Percentiles rank a stretch among this genome's conserved stretches.
Conservation (phyloP, 2,888 invertebrate species). For the Eilema griseolum region DNA sequence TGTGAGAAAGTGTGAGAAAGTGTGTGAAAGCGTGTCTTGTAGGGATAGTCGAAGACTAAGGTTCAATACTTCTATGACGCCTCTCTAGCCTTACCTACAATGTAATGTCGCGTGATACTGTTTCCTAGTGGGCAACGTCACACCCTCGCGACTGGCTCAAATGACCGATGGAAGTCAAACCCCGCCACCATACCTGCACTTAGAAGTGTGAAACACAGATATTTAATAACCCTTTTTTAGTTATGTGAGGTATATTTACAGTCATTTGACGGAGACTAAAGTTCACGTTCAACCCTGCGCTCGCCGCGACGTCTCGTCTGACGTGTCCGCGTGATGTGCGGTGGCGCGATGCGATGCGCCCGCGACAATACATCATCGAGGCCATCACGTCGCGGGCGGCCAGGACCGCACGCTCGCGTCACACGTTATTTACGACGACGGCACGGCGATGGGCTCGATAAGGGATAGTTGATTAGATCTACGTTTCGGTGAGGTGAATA, state of each 20-base stretch:
- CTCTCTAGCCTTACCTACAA: too few relatives aligned
- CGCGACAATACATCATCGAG: slow-evolving; percentile 47
- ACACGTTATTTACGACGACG: slow-evolving; percentile 19
- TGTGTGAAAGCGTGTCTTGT: too few relatives aligned
- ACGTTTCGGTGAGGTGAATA: slow-evolving; percentile 1
- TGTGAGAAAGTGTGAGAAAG: too few relatives aligned
- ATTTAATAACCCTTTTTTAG: background rate
- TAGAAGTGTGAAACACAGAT: background rate
- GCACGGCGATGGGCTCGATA: slow-evolving; percentile 15
- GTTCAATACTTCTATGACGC: too few relatives aligned
- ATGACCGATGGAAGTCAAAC: background rate
- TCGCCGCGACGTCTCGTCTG: background rate
- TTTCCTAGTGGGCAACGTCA: background rate
- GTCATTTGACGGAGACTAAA: background rate
- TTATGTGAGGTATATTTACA: background rate
- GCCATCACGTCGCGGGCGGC: slow-evolving; percentile 30
- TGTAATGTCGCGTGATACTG: too few relatives aligned
- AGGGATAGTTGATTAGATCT: slow-evolving; percentile 4
- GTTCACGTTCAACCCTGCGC: slow-evolving; percentile 13
- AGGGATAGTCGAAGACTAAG: too few relatives aligned
- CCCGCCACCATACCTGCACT: background rate
- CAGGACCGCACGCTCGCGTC: slow-evolving; percentile 3
- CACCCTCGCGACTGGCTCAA: background rate
- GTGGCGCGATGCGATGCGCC: slow-evolving; percentile 23
- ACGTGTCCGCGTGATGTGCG: slow-evolving; percentile 20